A percentile compares a stretch with the other conserved stretches of the same genome.
These are phyloP conservation scores for Lepidocyrtinus sp. DNA, from an alignment of 2,888 invertebrate genomes.

Conservation along the genomic window DNA sequence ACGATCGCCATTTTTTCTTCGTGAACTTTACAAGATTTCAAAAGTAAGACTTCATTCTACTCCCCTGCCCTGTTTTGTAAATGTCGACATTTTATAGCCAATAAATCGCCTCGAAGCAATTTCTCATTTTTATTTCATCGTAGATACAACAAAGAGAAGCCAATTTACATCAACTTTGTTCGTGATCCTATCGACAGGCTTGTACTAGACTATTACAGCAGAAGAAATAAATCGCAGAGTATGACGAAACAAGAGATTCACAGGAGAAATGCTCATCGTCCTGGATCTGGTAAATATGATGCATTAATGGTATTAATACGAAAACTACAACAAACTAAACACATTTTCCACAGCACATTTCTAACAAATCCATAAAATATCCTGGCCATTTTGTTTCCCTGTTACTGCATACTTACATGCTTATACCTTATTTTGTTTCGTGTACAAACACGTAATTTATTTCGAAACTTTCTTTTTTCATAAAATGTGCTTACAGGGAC, in stretches of 20 bases:
- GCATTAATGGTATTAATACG: constrained; percentile 15
- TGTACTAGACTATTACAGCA: constrained; percentile 58
- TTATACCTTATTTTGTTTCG: neutral
- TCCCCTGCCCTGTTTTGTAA: neutral
- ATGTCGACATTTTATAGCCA: too few relatives aligned
- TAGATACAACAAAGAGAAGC: constrained; percentile 72
- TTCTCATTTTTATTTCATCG: constrained; percentile 4
- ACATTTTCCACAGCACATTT: too few relatives aligned
- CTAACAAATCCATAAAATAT: too few relatives aligned
- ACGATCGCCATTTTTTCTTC: constrained; percentile 78
- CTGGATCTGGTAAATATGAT: constrained; percentile 58
- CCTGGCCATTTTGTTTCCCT: neutral
- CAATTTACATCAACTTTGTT: constrained; percentile 77
- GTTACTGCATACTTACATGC: neutral
- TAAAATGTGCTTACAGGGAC: constrained; percentile 54
- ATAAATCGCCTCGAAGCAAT: constrained; percentile 9
- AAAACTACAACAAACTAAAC: neutral
- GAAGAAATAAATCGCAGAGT: constrained; percentile 44
- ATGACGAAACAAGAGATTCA: constrained; percentile 61
- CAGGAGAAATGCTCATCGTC: constrained; percentile 55
- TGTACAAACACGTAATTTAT: neutral
- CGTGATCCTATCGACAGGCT: constrained; percentile 76
- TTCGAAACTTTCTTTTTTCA: neutral
- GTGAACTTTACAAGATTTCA: constrained; percentile 77
- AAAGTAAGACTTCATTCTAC: constrained; percentile 64